These are phyloP conservation scores for Diadromus collaris DNA, from an alignment of 2,888 invertebrate genomes.

Conservation along the genomic window DNA sequence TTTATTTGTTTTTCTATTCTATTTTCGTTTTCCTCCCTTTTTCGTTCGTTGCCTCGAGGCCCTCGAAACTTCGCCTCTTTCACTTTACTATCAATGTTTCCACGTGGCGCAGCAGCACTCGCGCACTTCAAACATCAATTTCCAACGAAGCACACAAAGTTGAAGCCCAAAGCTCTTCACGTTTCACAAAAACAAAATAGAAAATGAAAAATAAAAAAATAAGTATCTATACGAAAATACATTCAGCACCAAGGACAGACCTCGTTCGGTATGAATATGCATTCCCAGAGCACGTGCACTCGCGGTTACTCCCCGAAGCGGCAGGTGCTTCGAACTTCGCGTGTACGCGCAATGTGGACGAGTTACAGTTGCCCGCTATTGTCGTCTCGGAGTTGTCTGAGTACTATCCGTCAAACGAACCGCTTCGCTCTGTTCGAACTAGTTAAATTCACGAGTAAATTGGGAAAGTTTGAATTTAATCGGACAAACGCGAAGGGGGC, in stretches of 20 bases:
- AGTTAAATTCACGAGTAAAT: background rate
- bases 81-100: background rate
- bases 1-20: slow-evolving; percentile 27
- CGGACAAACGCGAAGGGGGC: background rate
- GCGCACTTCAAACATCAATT: background rate
- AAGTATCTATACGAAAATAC: background rate
- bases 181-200: background rate
- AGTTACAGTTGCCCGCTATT: slow-evolving; percentile 8
- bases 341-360: background rate
- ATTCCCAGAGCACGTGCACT: slow-evolving; percentile 33
- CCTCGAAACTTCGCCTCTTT: background rate
- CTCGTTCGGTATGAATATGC: slow-evolving; percentile 19
- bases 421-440: background rate
- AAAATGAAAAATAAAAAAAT: slow-evolving; percentile 6
- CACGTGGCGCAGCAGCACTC: background rate
- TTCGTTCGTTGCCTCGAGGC: slow-evolving; percentile 36
- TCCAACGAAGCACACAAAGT: background rate
- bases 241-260: slow-evolving; percentile 26
- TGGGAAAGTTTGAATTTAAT: background rate
- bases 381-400: background rate
- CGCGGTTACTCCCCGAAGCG: background rate
- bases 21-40: slow-evolving; percentile 55
- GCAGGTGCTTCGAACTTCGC: slow-evolving; percentile 26
- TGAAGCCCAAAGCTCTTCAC: background rate
- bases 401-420: background rate